phyloP scores from a whole-genome alignment of 2,888 invertebrate species.

The Nymphalis urticae region DNA sequence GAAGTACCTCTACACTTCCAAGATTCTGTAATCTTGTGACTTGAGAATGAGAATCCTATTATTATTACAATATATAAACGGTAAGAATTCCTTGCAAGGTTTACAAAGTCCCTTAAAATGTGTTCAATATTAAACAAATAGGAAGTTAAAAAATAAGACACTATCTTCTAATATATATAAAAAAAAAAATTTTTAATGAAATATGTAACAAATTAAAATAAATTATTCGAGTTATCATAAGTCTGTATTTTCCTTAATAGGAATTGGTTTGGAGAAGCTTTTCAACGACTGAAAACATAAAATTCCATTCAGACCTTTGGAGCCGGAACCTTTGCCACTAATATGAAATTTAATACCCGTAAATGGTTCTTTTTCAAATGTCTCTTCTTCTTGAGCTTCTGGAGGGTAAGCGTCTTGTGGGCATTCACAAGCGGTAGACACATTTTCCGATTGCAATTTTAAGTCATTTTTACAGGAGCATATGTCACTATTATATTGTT shows the following conservation, averaged over 20 bases:
- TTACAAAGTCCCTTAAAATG: too few species aligned
- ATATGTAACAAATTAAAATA: too few species aligned
- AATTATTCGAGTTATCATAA: background rate
- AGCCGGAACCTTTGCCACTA: constrained; percentile 52
- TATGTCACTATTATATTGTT: constrained; percentile 22
- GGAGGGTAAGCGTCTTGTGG: constrained; percentile 36
- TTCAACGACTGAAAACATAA: constrained; percentile 48
- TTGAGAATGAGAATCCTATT: too few species aligned
- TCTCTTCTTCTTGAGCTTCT: background rate
- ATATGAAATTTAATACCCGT: constrained; percentile 47
- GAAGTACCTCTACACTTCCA: too few species aligned
- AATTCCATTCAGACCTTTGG: constrained; percentile 50
- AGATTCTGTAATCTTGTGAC: too few species aligned
- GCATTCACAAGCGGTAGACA: constrained; percentile 45
- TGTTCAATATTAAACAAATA: too few species aligned
- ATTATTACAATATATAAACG: too few species aligned
- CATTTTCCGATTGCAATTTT: constrained; percentile 9
- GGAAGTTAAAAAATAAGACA: too few species aligned
- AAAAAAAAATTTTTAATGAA: too few species aligned
- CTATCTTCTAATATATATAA: too few species aligned
- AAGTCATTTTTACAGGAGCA: constrained; percentile 30
- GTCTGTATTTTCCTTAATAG: background rate
- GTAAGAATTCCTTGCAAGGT: too few species aligned
- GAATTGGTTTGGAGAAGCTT: constrained; percentile 15
- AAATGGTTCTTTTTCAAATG: constrained; percentile 30